These are phyloP conservation scores for Mesorhabditis spiculigera DNA, from an alignment of 2,888 invertebrate genomes.

Conservation along the genomic window DNA sequence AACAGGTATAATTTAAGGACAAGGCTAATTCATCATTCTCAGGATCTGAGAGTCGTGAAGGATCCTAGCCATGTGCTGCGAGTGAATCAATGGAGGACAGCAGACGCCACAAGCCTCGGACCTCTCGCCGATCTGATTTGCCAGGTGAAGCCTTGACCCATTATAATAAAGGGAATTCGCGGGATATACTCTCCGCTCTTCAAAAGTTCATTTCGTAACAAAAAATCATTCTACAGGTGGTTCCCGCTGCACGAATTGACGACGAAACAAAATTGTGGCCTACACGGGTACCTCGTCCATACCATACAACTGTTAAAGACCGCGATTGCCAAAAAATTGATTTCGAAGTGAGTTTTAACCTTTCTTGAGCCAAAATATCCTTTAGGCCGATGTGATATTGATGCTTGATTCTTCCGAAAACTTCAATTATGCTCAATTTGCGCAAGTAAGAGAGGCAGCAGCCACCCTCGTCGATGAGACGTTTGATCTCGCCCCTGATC, in stretches of 20 bases:
- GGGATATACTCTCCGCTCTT: no score
- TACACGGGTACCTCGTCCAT: constrained; percentile 16
- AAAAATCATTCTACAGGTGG: background rate
- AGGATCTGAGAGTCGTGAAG: constrained; percentile 10
- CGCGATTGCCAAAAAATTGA: constrained; percentile 37
- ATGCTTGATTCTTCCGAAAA: constrained; percentile 55
- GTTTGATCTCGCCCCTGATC: constrained; percentile 54
- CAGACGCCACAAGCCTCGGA: constrained; percentile 45
- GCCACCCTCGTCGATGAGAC: constrained; percentile 52
- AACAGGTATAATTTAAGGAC: constrained; percentile 8
- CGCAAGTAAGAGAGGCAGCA: constrained; percentile 47
- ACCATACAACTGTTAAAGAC: constrained; percentile 7
- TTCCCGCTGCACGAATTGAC: background rate
- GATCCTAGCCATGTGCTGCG: constrained; percentile 30
- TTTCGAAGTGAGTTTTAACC: constrained; percentile 25
- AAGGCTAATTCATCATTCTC: background rate
- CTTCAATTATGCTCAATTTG: constrained; percentile 46
- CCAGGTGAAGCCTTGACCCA: constrained; percentile 21
- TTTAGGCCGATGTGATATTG: constrained; percentile 48
- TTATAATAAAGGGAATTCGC: background rate
- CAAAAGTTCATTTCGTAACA: background rate
- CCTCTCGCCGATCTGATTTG: constrained; percentile 51
- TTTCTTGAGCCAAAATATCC: background rate
- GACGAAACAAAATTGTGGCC: constrained; percentile 21
- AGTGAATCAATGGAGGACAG: constrained; percentile 48